phyloP scores from a whole-genome alignment of 2,113 vertebrate species.

The Passer montanus region DNA sequence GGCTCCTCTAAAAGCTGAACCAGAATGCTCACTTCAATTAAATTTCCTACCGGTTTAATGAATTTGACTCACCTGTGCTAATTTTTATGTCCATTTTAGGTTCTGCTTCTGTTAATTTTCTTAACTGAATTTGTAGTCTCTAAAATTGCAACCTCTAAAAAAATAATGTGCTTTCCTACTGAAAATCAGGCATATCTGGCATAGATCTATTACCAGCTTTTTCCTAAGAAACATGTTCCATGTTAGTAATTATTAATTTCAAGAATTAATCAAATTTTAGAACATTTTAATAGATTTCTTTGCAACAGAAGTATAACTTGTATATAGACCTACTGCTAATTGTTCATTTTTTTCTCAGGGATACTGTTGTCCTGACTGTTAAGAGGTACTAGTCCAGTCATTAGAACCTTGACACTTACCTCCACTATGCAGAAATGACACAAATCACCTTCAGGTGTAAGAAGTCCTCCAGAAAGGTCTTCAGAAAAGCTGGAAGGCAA shows the following conservation, averaged over 20 bases:
- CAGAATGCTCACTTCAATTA: not conserved
- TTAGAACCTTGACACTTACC: not conserved
- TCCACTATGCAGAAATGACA: not conserved
- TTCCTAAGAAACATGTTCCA: not conserved
- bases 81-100: not conserved
- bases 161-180: not conserved
- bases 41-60: not conserved
- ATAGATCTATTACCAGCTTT: not conserved
- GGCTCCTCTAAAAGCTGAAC: not conserved
- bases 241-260: not conserved
- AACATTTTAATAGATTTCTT: not conserved
- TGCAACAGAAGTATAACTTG: not conserved
- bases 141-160: not conserved
- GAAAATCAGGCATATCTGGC: not conserved
- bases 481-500: not conserved
- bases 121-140: not conserved
- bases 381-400: not conserved
- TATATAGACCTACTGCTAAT: not conserved
- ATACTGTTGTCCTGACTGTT: not conserved
- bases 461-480: not conserved
- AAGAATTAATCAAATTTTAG: not conserved
- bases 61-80: not conserved
- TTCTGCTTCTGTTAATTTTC: not conserved
- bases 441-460: not conserved
- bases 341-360: not conserved